Base-by-base conservation (phyloP, 2,797 vertebrate genomes). In the Hirundo rustica region DNA sequence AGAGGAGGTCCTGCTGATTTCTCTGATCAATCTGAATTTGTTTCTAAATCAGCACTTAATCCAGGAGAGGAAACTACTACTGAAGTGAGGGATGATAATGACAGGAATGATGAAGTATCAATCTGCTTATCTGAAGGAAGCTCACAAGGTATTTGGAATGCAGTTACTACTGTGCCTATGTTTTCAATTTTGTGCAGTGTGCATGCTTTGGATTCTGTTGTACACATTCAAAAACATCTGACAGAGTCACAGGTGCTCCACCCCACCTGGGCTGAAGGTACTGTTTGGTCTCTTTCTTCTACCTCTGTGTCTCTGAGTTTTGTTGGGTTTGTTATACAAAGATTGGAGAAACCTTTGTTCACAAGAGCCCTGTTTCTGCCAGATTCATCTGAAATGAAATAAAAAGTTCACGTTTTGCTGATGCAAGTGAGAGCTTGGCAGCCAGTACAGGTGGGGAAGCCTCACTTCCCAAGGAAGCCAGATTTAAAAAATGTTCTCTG, bases 1-100 rank as follows among this genome's bases (percentile, higher is more conserved):
- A 99, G 99, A 98, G 99, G 99, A 81, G 99, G 99, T 44, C 99
- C 99, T 93, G 98, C 99, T 96, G 98, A 98, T 95, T 99, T 99
- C 97, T 98, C 98, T 50, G 97, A 98, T 92, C 98, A 98, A 18
- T 97, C 97, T 13, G 98, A 98, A 92, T 97, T 98, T 54, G 97
- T 98, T 65, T 98, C 98, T 88, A 98, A 98, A 51, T 97, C 98
- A 94, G 96, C 97, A 90, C 97, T 98, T 90, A 98, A 98, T 89
- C 97, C 98, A 21, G 98, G 98, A 92, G 98, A 98, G 62, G 99
- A 99, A 80, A 95, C 97, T 62, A 97, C 98, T 86, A 96, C 98
- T 85, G 99, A 99, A 83, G 98, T 97, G 42, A 97, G 97, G 88
- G 99, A 99, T 55, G 99, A 99, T 94, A 98, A 98, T 92, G 98